Conservation (phyloP, 37 sponge, comb jelly and placozoan species). For the Haliclona indistincta region DNA sequence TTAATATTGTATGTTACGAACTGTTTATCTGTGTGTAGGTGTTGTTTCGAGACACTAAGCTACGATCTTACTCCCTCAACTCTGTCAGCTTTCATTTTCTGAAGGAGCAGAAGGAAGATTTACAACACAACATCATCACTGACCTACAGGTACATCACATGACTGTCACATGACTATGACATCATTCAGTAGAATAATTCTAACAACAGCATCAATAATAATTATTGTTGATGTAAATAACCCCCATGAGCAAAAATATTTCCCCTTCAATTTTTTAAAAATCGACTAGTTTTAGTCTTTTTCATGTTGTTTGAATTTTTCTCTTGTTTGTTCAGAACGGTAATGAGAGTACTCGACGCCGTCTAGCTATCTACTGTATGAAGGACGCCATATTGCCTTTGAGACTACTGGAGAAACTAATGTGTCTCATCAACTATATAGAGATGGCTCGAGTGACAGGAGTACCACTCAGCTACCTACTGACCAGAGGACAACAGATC, state of each 20-base stretch:
- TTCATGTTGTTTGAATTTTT: background rate
- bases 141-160: conserved; percentile 82
- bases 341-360: conserved; percentile 77
- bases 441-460: conserved; percentile 99
- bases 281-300: background rate
- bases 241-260: background rate
- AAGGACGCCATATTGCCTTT: conserved; percentile 96
- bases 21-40: conserved; percentile 46
- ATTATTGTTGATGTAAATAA: background rate
- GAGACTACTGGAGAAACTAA: conserved; percentile 93
- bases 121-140: conserved; percentile 91
- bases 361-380: conserved; percentile 97
- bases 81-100: conserved; percentile 98
- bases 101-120: conserved; percentile 97
- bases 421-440: conserved; percentile 99
- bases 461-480: conserved; percentile 92
- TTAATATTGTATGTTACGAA: background rate
- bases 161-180: too few species aligned
- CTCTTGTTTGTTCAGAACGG: conserved; percentile 59
- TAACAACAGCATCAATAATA: background rate
- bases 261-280: too few species aligned
- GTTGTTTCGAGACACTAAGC: conserved; percentile 86
- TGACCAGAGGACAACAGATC: conserved; percentile 97
- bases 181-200: too few species aligned
- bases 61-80: conserved; percentile 96